phyloP scores from a whole-genome alignment of 2,797 vertebrate genomes.

The Trachurus trachurus region DNA sequence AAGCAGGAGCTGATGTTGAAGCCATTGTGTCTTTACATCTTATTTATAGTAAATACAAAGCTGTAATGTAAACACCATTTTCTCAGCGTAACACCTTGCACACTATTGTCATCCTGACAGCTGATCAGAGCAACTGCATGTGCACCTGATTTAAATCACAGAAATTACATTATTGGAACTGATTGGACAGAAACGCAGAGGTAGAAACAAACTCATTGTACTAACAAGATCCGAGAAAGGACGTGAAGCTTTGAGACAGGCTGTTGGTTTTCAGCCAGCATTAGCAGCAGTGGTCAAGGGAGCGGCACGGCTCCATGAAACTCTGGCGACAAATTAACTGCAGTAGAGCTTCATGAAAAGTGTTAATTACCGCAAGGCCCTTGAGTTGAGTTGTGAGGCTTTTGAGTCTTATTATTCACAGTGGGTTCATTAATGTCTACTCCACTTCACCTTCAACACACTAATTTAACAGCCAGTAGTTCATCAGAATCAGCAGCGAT shows the following conservation, averaged over 20 bases:
- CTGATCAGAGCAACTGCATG: neutral
- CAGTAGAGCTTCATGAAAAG: neutral
- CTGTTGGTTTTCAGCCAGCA: neutral
- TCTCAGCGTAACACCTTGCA: neutral
- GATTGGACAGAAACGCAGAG: neutral
- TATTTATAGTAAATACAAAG: neutral
- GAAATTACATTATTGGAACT: neutral
- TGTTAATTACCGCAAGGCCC: conserved; percentile 5
- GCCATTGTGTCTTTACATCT: neutral
- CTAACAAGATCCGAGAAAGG: neutral
- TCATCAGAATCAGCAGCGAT: conserved; percentile 9
- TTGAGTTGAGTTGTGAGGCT: neutral
- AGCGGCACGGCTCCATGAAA: neutral
- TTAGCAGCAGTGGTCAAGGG: neutral
- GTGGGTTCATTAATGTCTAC: neutral
- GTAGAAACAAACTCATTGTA: neutral
- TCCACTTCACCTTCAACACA: neutral
- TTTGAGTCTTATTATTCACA: conserved; percentile 16
- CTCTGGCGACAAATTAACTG: neutral
- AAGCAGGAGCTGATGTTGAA: conserved; percentile 3
- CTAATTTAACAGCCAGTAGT: neutral
- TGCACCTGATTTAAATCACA: neutral
- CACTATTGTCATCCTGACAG: neutral
- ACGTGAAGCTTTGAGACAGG: neutral
- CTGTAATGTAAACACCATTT: neutral